Conservation (phyloP, 2,797 vertebrate species). For the Rhinatrema bivittatum region DNA sequence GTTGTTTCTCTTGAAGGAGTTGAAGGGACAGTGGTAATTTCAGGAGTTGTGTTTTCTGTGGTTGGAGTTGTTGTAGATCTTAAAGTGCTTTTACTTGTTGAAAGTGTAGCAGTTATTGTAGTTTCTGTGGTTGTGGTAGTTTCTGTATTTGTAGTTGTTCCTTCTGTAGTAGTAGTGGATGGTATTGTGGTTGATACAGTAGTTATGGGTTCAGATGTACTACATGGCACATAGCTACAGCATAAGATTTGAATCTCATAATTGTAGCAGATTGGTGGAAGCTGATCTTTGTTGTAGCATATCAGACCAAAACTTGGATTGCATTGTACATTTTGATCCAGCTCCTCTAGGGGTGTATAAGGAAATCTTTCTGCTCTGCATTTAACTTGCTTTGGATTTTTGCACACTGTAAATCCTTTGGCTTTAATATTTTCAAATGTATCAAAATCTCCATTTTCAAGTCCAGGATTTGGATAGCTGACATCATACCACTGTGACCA, state of each 20-base stretch:
- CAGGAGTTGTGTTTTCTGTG: neutral
- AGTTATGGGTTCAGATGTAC: neutral
- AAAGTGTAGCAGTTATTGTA: neutral
- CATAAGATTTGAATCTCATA: constrained; percentile 66
- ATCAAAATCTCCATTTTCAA: constrained; percentile 59
- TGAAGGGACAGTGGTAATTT: neutral
- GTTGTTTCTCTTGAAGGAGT: neutral
- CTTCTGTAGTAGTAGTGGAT: neutral
- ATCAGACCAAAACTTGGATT: constrained; percentile 43
- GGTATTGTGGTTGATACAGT: neutral
- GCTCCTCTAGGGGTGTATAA: constrained; percentile 5
- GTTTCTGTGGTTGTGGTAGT: neutral
- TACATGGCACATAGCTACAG: constrained; percentile 44
- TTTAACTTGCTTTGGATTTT: constrained; percentile 40
- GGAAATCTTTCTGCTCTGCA: constrained; percentile 51
- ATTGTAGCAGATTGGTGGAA: constrained; percentile 45
- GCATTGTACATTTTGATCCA: constrained; percentile 57
- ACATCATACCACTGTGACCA: constrained; percentile 66
- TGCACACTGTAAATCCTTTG: constrained; percentile 45
- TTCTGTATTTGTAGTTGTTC: neutral
- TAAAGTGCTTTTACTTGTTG: neutral
- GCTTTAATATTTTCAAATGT: constrained; percentile 45
- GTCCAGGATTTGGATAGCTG: constrained; percentile 27
- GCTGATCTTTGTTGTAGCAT: constrained; percentile 58
- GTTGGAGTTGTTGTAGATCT: neutral